phyloP scores from a whole-genome alignment of 23 tunicate species.

The Trididemnum miniatum region DNA sequence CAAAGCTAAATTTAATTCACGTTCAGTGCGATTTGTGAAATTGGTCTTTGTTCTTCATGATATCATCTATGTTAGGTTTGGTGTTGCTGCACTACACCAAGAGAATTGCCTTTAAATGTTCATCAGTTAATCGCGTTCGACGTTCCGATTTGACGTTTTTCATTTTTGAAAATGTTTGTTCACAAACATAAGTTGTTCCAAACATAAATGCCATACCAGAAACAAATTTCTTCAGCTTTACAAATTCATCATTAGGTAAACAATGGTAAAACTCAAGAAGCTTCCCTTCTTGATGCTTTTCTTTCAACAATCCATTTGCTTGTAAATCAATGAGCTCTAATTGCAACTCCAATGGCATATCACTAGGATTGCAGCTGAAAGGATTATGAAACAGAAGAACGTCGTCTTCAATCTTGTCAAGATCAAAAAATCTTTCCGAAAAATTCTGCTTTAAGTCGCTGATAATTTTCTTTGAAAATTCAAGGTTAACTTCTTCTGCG shows the following conservation, averaged over 20 bases:
- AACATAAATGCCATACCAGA: too few species aligned
- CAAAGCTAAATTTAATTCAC: too few species aligned
- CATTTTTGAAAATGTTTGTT: too few species aligned
- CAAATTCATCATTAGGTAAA: constrained; percentile 29
- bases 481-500: constrained; percentile 41
- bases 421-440: constrained; percentile 24
- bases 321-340: too few species aligned
- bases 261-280: constrained; percentile 36
- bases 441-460: constrained; percentile 23
- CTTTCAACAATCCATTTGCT: constrained; percentile 29
- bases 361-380: constrained; percentile 16
- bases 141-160: too few species aligned
- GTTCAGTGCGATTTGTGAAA: too few species aligned
- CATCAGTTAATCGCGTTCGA: too few species aligned
- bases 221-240: too few species aligned
- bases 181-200: too few species aligned
- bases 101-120: constrained; percentile 30
- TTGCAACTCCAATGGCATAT: constrained; percentile 35
- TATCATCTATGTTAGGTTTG: constrained; percentile 8
- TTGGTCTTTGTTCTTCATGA: too few species aligned
- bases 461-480: constrained; percentile 23
- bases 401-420: constrained; percentile 31
- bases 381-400: constrained; percentile 40
- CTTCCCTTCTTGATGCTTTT: constrained; percentile 35
- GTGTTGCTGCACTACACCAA: constrained; percentile 24